These are phyloP conservation scores for Erpornis zantholeuca DNA, from an alignment of 2,113 vertebrate genomes.

Conservation along the genomic window DNA sequence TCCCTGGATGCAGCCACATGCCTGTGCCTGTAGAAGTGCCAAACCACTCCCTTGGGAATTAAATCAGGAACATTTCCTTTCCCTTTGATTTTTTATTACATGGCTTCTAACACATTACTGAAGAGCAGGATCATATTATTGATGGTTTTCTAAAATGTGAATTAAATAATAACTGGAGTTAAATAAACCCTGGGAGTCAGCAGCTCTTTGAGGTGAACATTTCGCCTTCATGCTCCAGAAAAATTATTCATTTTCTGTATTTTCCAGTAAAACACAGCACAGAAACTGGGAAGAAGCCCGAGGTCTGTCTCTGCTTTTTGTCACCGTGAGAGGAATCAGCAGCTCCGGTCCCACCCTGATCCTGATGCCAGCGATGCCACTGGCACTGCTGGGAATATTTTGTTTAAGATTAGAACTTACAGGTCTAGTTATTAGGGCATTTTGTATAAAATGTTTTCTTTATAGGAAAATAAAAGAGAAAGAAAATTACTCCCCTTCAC, in stretches of 20 bases:
- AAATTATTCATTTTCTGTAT: fast-evolving
- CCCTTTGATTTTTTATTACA: neutral
- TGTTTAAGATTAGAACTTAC: neutral
- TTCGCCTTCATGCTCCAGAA: neutral
- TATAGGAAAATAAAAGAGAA: neutral
- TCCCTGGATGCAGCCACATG: neutral
- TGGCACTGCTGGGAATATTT: fast-evolving
- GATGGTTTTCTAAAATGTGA: neutral
- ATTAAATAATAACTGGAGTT: neutral
- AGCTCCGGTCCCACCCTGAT: neutral
- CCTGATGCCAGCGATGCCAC: fast-evolving
- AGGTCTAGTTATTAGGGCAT: neutral
- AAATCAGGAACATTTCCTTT: neutral
- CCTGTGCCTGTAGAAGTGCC: neutral
- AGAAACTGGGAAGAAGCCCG: neutral
- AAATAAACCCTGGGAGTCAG: neutral
- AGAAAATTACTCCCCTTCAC: neutral
- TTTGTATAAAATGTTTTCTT: neutral
- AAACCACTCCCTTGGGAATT: neutral
- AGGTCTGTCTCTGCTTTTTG: neutral
- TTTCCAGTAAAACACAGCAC: neutral
- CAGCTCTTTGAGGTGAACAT: neutral
- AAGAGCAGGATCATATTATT: fast-evolving
- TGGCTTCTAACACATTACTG: neutral
- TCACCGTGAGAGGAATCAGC: fast-evolving